These are phyloP conservation scores for Microplitis mediator DNA, from an alignment of 1,140 invertebrate genomes.

Conservation along the genomic window DNA sequence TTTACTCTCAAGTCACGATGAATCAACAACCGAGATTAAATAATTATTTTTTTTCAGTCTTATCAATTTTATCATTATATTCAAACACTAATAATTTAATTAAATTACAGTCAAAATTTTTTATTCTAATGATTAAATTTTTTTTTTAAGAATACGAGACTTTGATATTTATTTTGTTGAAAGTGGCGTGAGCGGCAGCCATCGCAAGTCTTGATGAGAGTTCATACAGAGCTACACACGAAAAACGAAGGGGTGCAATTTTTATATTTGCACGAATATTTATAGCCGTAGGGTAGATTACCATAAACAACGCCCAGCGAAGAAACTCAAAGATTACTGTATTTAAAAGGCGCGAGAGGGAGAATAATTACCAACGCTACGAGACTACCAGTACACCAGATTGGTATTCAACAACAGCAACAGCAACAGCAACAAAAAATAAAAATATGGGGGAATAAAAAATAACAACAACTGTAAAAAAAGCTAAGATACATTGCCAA, in stretches of 20 bases:
- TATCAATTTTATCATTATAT: background rate
- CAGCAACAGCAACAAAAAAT: constrained; percentile 12
- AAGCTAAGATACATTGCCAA: background rate
- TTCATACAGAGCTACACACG: background rate
- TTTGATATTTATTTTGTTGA: background rate
- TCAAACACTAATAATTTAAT: no score
- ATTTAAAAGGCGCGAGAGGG: constrained; percentile 47
- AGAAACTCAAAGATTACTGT: constrained; percentile 58
- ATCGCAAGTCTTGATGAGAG: constrained; percentile 32
- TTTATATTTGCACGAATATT: constrained; percentile 58
- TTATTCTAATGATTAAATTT: background rate
- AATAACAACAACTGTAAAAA: no score
- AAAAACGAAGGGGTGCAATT: constrained; percentile 46
- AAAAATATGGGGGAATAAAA: background rate
- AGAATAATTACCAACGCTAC: constrained; percentile 53
- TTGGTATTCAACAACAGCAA: constrained; percentile 41
- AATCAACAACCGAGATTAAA: background rate
- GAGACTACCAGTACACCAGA: constrained; percentile 46
- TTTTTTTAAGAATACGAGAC: background rate
- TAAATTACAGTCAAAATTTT: background rate
- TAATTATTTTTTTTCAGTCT: background rate
- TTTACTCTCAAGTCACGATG: background rate
- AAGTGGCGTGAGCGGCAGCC: constrained; percentile 45
- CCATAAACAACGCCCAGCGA: constrained; percentile 56
- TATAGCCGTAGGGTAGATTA: constrained; percentile 53